These are phyloP conservation scores for Helicoverpa assulta DNA, from an alignment of 2,888 invertebrate genomes.

Conservation along the genomic window DNA sequence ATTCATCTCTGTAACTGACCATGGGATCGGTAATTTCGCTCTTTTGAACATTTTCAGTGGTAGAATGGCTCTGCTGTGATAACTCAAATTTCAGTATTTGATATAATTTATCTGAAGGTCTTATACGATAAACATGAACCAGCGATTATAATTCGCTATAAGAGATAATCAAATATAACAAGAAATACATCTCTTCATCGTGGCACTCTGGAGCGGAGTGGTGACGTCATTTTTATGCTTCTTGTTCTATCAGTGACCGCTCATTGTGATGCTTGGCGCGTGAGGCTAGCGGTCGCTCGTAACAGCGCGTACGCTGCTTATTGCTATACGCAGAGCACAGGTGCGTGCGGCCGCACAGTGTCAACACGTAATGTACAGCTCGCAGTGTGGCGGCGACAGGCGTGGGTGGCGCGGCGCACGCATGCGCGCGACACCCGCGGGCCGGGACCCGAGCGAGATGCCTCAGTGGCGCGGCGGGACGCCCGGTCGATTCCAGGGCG, in stretches of 20 bases:
- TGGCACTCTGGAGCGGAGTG: slow-evolving; percentile 34
- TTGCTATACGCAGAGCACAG: slow-evolving; percentile 55
- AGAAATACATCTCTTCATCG: slow-evolving; percentile 34
- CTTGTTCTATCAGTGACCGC: slow-evolving; percentile 63
- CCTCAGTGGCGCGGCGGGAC: slow-evolving; percentile 88
- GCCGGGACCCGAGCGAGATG: slow-evolving; percentile 79
- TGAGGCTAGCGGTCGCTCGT: slow-evolving; percentile 61
- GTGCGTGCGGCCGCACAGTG: slow-evolving; percentile 49
- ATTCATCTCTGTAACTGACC: too few relatives aligned
- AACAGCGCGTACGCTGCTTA: slow-evolving; percentile 65
- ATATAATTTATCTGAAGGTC: too few relatives aligned
- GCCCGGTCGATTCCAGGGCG: slow-evolving; percentile 88
- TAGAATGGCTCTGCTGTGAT: too few relatives aligned
- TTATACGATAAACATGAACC: too few relatives aligned
- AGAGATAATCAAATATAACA: slow-evolving; percentile 30
- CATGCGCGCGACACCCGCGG: slow-evolving; percentile 79
- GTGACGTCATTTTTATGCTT: slow-evolving; percentile 75
- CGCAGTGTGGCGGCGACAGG: slow-evolving; percentile 60
- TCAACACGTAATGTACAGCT: slow-evolving; percentile 65
- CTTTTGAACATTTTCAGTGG: too few relatives aligned
- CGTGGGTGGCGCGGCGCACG: slow-evolving; percentile 71
- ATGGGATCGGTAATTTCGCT: too few relatives aligned
- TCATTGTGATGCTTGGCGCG: slow-evolving; percentile 50
- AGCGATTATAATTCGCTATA: too few relatives aligned
- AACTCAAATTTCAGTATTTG: too few relatives aligned